A percentile compares a stretch with the other conserved stretches of the same genome.
phyloP scores from a whole-genome alignment of 2,888 invertebrate genomes.

The Exephanes ischioxanthus region DNA sequence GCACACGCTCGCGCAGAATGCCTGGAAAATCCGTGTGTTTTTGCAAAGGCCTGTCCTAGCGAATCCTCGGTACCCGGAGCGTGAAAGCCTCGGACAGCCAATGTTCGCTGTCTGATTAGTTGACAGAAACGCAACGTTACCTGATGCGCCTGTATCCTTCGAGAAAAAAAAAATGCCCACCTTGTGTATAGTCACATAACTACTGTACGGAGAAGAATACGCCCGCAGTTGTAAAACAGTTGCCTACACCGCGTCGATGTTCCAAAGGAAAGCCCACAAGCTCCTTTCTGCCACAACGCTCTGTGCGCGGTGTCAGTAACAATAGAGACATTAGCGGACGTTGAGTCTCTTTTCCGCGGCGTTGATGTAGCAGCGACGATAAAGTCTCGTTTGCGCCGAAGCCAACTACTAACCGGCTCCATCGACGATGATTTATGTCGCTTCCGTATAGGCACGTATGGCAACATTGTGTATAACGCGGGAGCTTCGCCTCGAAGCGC shows the following conservation, averaged over 20 bases:
- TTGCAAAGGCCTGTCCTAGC: neutral
- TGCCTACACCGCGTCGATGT: constrained; percentile 6
- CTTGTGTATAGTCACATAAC: neutral
- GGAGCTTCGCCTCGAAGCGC: constrained; percentile 4
- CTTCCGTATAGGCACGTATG: constrained; percentile 25
- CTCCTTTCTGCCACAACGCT: neutral
- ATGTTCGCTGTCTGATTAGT: constrained; percentile 45
- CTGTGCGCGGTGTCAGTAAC: constrained; percentile 25
- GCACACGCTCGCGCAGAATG: constrained; percentile 2
- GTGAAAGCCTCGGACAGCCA: constrained; percentile 23
- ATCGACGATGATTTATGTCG: constrained; percentile 63
- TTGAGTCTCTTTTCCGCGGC: constrained; percentile 28
- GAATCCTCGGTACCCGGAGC: constrained; percentile 12
- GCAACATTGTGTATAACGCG: neutral
- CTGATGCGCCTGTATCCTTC: neutral
- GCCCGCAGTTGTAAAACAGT: constrained; percentile 6
- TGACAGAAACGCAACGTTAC: too few species aligned
- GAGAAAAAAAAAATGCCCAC: neutral
- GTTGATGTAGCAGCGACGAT: constrained; percentile 52
- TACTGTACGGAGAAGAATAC: constrained; percentile 3
- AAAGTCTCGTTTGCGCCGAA: constrained; percentile 52
- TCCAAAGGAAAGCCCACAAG: constrained; percentile 1
- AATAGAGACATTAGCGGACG: constrained; percentile 38
- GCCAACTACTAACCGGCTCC: constrained; percentile 40
- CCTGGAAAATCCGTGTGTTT: constrained; percentile 34